Evolutionary conservation across 2,113 vertebrate genomes (phyloP).

Genomic region (Chunga burmeisteri): DNA sequence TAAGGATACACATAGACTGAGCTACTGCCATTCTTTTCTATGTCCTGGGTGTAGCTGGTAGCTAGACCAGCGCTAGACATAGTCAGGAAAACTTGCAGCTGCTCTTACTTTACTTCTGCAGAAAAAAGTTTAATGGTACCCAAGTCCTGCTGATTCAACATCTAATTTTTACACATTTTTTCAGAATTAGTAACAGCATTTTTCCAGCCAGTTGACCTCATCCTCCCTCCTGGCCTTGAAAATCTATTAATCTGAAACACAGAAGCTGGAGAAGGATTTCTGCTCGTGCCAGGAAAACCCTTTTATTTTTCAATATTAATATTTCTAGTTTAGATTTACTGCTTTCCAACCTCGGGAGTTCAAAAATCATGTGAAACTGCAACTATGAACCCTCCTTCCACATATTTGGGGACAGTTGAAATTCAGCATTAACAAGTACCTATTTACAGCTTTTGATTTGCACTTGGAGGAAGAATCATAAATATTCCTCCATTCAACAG

Average conservation of each 20-base stretch:
- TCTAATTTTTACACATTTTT: neutral
- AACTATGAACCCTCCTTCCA: neutral
- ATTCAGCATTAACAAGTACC: neutral
- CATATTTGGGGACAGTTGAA: neutral
- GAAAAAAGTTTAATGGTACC: neutral
- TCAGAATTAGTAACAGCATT: neutral
- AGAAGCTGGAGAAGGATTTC: neutral
- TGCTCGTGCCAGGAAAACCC: neutral
- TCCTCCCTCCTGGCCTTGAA: neutral
- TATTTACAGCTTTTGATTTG: neutral
- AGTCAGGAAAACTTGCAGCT: neutral
- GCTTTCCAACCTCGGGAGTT: neutral
- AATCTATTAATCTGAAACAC: neutral
- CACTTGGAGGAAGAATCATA: neutral
- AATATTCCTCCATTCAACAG: neutral
- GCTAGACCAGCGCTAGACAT: neutral
- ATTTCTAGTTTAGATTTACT: neutral
- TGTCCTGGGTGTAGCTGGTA: neutral
- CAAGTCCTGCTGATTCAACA: neutral
- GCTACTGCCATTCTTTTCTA: neutral
- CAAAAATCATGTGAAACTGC: neutral
- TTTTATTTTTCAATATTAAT: neutral
- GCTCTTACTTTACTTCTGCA: neutral
- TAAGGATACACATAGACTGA: neutral
- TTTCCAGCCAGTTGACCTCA: neutral